Evolutionary conservation across 2,888 invertebrate species (phyloP).

Genomic region (Augochlorella aurata): DNA sequence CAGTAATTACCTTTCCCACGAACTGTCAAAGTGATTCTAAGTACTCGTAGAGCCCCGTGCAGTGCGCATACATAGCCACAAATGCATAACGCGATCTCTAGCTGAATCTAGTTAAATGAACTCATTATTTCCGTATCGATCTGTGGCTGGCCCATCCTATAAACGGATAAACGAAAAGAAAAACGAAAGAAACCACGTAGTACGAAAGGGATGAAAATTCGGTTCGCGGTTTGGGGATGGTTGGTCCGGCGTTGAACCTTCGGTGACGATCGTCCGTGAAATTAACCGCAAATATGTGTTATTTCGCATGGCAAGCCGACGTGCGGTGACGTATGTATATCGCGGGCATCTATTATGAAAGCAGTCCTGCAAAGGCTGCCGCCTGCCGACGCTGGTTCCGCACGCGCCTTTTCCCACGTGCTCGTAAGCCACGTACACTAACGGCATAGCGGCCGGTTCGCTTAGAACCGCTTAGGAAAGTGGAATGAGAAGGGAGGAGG

Average conservation of each 20-base stretch:
- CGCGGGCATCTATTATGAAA: conserved; percentile 75
- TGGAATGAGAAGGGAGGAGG: conserved; percentile 34
- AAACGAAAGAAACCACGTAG: background rate
- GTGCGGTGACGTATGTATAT: conserved; percentile 58
- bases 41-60: background rate
- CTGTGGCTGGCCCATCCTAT: no score
- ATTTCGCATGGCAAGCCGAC: conserved; percentile 68
- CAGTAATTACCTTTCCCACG: background rate
- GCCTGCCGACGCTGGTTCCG: conserved; percentile 68
- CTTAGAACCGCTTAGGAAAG: conserved; percentile 42
- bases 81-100: background rate
- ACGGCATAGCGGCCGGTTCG: background rate
- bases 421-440: conserved; percentile 68
- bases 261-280: conserved; percentile 67
- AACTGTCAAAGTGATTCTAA: background rate
- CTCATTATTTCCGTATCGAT: conserved; percentile 9
- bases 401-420: conserved; percentile 80
- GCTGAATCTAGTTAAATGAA: background rate
- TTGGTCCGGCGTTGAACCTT: conserved; percentile 6
- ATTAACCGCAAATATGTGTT: conserved; percentile 78
- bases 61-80: background rate
- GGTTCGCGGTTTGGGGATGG: background rate
- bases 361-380: conserved; percentile 69
- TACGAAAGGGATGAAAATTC: background rate
- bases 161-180: background rate